Percentiles rank a stretch among this genome's conserved stretches.
These are phyloP conservation scores for Chionomys nivalis DNA, from an alignment of 2,113 vertebrate genomes.

Conservation along the genomic window DNA sequence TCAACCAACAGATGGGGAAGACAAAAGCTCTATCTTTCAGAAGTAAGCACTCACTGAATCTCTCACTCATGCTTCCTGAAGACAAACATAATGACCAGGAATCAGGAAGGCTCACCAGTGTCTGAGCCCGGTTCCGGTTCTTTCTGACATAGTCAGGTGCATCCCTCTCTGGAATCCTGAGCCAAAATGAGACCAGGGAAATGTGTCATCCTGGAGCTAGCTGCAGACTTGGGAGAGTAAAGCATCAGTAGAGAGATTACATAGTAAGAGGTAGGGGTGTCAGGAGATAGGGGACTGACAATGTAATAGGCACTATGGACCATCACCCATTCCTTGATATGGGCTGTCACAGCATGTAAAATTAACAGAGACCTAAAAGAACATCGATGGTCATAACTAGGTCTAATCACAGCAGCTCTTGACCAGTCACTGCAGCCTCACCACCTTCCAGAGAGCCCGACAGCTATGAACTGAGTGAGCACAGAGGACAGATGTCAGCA, in stretches of 20 bases:
- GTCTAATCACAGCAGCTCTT: background rate
- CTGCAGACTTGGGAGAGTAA: background rate
- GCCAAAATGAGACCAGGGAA: background rate
- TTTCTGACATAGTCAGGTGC: background rate
- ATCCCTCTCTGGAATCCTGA: background rate
- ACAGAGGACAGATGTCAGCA: background rate
- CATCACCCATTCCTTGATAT: background rate
- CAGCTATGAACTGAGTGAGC: background rate
- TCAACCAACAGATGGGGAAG: background rate
- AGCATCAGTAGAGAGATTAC: background rate
- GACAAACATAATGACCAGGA: background rate
- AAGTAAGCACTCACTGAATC: background rate
- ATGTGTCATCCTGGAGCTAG: background rate
- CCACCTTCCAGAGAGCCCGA: background rate
- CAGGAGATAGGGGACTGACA: rapidly evolving
- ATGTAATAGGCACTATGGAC: rapidly evolving
- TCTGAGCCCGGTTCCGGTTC: background rate
- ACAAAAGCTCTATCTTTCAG: background rate
- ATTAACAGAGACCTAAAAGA: background rate
- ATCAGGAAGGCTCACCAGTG: background rate
- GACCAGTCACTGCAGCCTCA: background rate
- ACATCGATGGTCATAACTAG: background rate
- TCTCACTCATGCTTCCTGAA: background rate
- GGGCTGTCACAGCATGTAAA: background rate
- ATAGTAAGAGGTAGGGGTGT: background rate